Percentiles rank a stretch among this genome's conserved stretches.
These are phyloP conservation scores for Lepeophtheirus nordmannii DNA, from an alignment of 2,888 invertebrate species.

Conservation along the genomic window DNA sequence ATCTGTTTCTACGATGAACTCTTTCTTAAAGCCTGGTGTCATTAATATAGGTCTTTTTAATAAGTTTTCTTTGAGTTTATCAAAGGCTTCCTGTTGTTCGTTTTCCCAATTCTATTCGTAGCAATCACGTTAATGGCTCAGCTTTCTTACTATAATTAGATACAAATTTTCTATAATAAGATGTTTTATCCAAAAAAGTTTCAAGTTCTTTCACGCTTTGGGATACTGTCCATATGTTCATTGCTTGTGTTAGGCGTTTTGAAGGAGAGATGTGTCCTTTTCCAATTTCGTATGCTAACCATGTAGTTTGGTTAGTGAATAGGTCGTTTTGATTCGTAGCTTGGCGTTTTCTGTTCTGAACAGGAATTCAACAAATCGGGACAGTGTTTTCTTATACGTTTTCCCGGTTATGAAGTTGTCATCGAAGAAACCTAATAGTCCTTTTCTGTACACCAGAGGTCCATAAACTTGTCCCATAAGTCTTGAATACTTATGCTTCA, in stretches of 20 bases:
- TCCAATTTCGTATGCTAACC: conserved; percentile 25
- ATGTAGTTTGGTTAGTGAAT: conserved; percentile 25
- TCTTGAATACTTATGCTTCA: background rate
- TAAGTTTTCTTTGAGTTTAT: background rate
- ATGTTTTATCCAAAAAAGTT: conserved; percentile 26
- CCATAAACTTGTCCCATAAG: background rate
- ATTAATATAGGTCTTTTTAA: background rate
- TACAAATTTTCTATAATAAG: conserved; percentile 27
- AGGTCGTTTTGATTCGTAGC: conserved; percentile 26
- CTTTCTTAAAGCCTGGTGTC: background rate
- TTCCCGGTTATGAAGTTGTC: conserved; percentile 26
- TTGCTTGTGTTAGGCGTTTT: conserved; percentile 24
- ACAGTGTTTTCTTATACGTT: conserved; percentile 23
- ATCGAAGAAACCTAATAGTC: conserved; percentile 25
- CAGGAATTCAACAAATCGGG: background rate
- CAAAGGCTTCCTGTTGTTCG: background rate
- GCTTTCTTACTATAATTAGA: conserved; percentile 11
- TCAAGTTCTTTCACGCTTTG: conserved; percentile 21
- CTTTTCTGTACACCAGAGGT: background rate
- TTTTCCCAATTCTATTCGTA: background rate
- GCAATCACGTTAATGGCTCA: background rate
- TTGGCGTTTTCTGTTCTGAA: conserved; percentile 20
- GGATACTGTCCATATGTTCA: conserved; percentile 21
- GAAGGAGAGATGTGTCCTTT: conserved; percentile 25
- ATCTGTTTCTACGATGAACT: conserved; percentile 1